Base-by-base conservation (phyloP, 2,888 invertebrate species). In the Zonitis immaculata region DNA sequence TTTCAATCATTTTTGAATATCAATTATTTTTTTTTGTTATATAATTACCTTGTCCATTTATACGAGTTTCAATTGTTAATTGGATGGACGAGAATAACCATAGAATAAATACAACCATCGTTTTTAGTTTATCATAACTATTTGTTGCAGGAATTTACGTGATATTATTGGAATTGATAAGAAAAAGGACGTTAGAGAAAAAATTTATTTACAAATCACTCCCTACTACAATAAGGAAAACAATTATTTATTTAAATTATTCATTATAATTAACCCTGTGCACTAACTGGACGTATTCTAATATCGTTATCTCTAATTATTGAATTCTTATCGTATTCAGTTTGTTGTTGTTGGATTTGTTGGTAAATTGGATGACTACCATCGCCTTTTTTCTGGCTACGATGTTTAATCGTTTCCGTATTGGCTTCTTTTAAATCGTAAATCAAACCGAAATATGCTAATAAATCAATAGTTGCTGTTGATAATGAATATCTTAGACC, bases 371-470 rank as follows among this genome's bases (percentile, higher is more conserved):
- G 49, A 50, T 56, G 56, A 0, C 77, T 79, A 0, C 86, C 86
- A 65, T 88, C 88, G 0, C 88, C 88, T 0, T 84, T 83, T 58
- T 83, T 77, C 9, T 76, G 60, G 5, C 82, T 80, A 27, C 87
- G 78, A 55, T 81, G 81, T 55, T 74, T 68, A 0, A 88, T 78
- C 78, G 79, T 74, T 47, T 68, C 64, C 6, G 63, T 54, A 0
- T 71, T 70, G 2, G 77, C 72, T 8, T 70, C 70, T 68, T 83
- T 85, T 52, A 86, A 73, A 66, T 88, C 87, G 64, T 82, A 85
- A 1, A 83, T 86, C 69, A 72, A 64, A 6, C 88, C 88, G 1
- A 84, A 67, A 30, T 66, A 75, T 20, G 82, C 83, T 54, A 83
- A 79, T 46, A 79, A 71, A 61, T 85, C 82, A 45, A 89, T 87